Evolutionary conservation across 64 coral and sea anemone genomes (phyloP), one percentile per base, ranked within the genome.

Genomic region (Hydrozoanthus tunicans): DNA sequence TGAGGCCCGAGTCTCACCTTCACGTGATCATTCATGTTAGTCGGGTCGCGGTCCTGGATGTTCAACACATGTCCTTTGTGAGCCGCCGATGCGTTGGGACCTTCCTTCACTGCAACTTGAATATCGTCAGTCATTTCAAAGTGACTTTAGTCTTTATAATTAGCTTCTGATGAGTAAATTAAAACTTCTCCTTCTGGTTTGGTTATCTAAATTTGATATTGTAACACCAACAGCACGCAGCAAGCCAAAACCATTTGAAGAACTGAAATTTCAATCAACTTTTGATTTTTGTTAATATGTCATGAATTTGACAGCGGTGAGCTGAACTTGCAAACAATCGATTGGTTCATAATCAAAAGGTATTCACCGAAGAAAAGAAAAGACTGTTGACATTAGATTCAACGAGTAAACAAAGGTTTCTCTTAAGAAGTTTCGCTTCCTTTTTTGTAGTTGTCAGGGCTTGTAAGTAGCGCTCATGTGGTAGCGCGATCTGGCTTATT

Each of bases 1-100:
- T 7, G 6, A 43, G 27, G 3, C 43, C 10, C 11, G 32, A 43
- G 32, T 43, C 52, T n/a, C 86, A 94, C 93, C 80, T 94, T 94
- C 20, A 90, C 88, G 69, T 94, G 93, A 59, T 90, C 88, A 80
- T 94, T 94, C 88, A 94, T 90, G 27, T 84, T 91, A 5, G 63
- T 79, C 8, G 93, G 93, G 77, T 95, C 93, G 26, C 93, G 84
- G 51, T 95, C 83, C 26, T 6, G 57, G 20, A 95, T 82, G 63
- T 95, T 86, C 11, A 95, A 79, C 26, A 81, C 79, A 59, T 95
- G 93, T 4, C 93, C 93, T 0, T 66, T 68, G 9, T 83, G 58
- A 1, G 77, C 52, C 1, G 77, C 9, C 2, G 75, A 43, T 12
- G 65, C 56, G n/a, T 70, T 58, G 0, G 82, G 82, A 5, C 66